These are phyloP conservation scores for Coenobita brevimanus DNA, from an alignment of 1,140 invertebrate genomes.

Conservation along the genomic window DNA sequence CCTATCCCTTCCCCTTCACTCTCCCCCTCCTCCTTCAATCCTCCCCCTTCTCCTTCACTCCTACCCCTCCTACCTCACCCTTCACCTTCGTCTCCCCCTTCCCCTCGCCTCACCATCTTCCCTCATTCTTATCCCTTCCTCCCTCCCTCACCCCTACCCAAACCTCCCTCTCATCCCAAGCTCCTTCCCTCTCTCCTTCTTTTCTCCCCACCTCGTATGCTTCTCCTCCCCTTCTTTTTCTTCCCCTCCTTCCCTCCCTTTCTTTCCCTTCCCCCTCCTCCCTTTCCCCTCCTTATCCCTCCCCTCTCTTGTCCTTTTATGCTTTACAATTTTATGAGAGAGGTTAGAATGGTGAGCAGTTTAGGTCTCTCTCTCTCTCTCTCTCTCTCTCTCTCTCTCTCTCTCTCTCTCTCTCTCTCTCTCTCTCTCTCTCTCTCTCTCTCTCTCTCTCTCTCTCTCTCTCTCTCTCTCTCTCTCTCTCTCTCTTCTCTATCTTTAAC, in stretches of 20 bases:
- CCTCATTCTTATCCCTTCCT: not conserved
- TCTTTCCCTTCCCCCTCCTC: not conserved
- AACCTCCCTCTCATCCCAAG: too few species aligned
- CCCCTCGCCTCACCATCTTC: not conserved
- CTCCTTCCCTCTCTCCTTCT: not conserved
- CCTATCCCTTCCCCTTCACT: too few species aligned
- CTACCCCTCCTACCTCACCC: slow-evolving; percentile 1
- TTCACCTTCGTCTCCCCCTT: not conserved
- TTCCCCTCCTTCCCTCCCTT: not conserved
- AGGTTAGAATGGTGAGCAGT: too few species aligned
- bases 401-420: not conserved
- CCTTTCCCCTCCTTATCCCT: not conserved
- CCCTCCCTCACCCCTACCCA: too few species aligned
- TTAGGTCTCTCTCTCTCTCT: not conserved
- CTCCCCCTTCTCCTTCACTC: not conserved
- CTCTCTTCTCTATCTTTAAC: not conserved
- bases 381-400: not conserved
- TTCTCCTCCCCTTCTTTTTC: too few species aligned
- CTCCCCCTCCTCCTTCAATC: not conserved
- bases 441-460: too few species aligned
- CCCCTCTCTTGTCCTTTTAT: not conserved
- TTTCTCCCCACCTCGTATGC: not conserved
- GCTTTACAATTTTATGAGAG: not conserved
- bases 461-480: too few species aligned
- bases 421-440: not conserved